Evolutionary conservation across 1,140 invertebrate species (phyloP).

Genomic region (Diorhabda sublineata): DNA sequence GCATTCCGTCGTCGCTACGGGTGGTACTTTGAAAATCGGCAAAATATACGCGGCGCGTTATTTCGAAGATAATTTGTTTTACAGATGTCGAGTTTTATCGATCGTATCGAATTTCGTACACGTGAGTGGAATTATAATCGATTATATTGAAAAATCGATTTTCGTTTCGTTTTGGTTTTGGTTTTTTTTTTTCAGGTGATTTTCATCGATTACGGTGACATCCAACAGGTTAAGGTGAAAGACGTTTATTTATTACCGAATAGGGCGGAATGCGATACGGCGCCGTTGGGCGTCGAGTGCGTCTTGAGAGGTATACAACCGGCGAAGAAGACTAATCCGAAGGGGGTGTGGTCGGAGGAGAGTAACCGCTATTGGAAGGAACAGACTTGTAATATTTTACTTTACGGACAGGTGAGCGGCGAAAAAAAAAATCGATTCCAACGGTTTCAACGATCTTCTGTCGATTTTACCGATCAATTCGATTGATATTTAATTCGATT

Average conservation of each 20-base stretch:
- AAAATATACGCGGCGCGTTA: conserved; percentile 46
- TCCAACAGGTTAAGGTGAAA: conserved; percentile 41
- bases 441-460: too few relatives aligned
- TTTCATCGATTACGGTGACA: conserved; percentile 78
- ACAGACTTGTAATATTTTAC: conserved; percentile 37
- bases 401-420: conserved; percentile 48
- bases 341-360: conserved; percentile 57
- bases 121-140: background rate
- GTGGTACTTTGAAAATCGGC: conserved; percentile 18
- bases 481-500: too few relatives aligned
- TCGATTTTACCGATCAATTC: too few relatives aligned
- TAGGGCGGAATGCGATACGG: conserved; percentile 23
- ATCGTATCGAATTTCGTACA: background rate
- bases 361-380: conserved; percentile 53
- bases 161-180: background rate
- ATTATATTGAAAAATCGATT: background rate
- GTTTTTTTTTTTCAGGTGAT: conserved; percentile 51
- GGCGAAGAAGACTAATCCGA: conserved; percentile 52
- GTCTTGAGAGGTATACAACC: conserved; percentile 64
- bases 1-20: conserved; percentile 14
- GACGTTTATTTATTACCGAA: conserved; percentile 44
- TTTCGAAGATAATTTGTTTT: conserved; percentile 40
- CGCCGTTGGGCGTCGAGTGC: conserved; percentile 69
- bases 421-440: too few relatives aligned
- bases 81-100: conserved; percentile 45